Conservation (phyloP, 2,888 invertebrate genomes). For the Drosophila eohydei region DNA sequence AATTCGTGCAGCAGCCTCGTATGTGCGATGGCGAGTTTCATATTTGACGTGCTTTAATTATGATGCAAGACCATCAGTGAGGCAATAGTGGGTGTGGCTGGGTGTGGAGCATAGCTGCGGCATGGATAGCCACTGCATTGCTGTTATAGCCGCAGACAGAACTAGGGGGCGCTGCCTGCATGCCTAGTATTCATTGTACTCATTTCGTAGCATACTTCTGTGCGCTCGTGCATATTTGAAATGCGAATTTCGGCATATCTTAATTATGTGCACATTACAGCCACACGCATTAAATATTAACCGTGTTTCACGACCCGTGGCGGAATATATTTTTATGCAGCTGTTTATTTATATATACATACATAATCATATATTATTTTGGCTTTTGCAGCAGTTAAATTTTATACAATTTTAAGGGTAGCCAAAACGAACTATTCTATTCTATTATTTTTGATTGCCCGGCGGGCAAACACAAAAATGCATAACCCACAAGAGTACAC, state of each 20-base stretch:
- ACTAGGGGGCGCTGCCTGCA: constrained; percentile 2
- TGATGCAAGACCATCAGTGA: constrained; percentile 17
- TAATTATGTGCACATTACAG: constrained; percentile 72
- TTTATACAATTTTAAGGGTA: constrained; percentile 44
- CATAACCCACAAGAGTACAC: constrained; percentile 62
- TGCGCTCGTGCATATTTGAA: constrained; percentile 41
- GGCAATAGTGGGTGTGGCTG: background rate
- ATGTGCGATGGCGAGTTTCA: constrained; percentile 6
- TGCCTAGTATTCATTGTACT: constrained; percentile 3
- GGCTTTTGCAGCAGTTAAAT: constrained; percentile 13
- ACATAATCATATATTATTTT: constrained; percentile 26
- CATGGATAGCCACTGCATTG: constrained; percentile 18
- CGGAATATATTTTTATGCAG: constrained; percentile 14
- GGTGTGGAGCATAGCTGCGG: background rate
- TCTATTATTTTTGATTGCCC: constrained; percentile 57
- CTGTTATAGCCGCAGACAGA: constrained; percentile 4
- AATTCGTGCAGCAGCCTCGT: constrained; percentile 2
- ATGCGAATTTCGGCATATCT: constrained; percentile 46
- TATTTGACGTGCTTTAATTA: constrained; percentile 53
- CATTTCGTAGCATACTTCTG: constrained; percentile 42
- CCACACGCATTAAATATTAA: constrained; percentile 69
- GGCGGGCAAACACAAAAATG: constrained; percentile 66
- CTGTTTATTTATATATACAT: constrained; percentile 40
- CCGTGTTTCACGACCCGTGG: constrained; percentile 28
- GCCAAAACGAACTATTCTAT: constrained; percentile 63